A percentile compares a stretch with the other conserved stretches of the same genome.
phyloP scores from a whole-genome alignment of 2,888 invertebrate genomes.

The Diogma glabrata region DNA sequence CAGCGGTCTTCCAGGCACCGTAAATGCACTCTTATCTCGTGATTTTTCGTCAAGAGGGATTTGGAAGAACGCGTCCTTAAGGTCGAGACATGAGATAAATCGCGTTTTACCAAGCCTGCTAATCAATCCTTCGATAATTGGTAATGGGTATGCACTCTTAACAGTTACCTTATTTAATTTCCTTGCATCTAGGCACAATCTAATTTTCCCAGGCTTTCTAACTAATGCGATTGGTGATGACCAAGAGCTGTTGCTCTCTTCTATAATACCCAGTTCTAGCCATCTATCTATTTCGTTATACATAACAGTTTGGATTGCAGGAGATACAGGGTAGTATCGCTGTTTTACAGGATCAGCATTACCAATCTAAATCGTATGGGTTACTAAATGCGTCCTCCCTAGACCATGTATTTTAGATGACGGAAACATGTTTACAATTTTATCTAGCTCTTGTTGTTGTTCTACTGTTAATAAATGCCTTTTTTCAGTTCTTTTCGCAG shows the following conservation, averaged over 20 bases:
- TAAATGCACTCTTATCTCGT: too few species aligned
- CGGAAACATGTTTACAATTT: not conserved
- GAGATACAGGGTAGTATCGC: not conserved
- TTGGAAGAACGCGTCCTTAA: too few species aligned
- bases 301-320: not conserved
- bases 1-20: too few species aligned
- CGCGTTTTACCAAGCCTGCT: too few species aligned
- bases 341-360: not conserved
- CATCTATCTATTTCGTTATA: not conserved
- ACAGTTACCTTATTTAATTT: too few species aligned
- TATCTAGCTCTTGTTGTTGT: not conserved
- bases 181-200: too few species aligned
- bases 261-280: not conserved
- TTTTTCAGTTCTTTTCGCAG: too few species aligned
- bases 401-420: not conserved
- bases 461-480: not conserved
- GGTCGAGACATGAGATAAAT: too few species aligned
- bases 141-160: too few species aligned
- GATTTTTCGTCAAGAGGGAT: too few species aligned
- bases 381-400: not conserved
- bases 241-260: not conserved
- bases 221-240: not conserved
- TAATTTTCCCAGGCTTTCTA: too few species aligned
- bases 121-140: too few species aligned
- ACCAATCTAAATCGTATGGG: not conserved